Conservation (phyloP, 1,140 invertebrate species). For the Drosophila insularis region DNA sequence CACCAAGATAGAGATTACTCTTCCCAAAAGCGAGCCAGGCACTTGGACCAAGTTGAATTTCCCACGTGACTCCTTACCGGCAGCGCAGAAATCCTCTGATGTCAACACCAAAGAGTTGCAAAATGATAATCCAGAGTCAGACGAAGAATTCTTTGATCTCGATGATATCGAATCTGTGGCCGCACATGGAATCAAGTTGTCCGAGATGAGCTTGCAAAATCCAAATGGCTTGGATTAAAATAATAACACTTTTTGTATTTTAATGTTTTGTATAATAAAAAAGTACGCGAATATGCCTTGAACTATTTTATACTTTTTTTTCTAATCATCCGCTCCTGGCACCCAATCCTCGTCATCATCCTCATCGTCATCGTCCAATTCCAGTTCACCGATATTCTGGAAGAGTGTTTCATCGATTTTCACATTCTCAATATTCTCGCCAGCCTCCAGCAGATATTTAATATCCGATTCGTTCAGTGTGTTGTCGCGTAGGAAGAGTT, state of each 20-base stretch:
- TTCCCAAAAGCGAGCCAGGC: slow-evolving; percentile 93
- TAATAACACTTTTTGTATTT: slow-evolving; percentile 51
- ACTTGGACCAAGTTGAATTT: slow-evolving; percentile 92
- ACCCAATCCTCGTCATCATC: slow-evolving; percentile 84
- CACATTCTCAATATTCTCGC: slow-evolving; percentile 89
- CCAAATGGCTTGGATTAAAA: slow-evolving; percentile 54
- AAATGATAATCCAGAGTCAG: slow-evolving; percentile 44
- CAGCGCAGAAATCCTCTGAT: slow-evolving; percentile 27
- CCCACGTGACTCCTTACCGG: slow-evolving; percentile 81
- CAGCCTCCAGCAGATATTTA: slow-evolving; percentile 96
- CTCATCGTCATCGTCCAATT: slow-evolving; percentile 90
- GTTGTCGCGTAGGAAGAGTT: slow-evolving; percentile 95
- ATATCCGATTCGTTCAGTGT: slow-evolving; percentile 97
- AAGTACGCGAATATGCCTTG: slow-evolving; percentile 54
- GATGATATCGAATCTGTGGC: slow-evolving; percentile 83
- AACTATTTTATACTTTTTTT: slow-evolving; percentile 16
- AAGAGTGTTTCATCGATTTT: slow-evolving; percentile 97
- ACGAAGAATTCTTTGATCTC: slow-evolving; percentile 70
- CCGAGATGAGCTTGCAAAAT: slow-evolving; percentile 60
- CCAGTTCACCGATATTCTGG: slow-evolving; percentile 95
- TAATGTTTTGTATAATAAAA: slow-evolving; percentile 42
- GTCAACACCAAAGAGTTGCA: slow-evolving; percentile 27
- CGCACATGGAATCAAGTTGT: slow-evolving; percentile 50
- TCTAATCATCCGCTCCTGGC: slow-evolving; percentile 68
- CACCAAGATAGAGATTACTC: slow-evolving; percentile 97